Percentiles rank a stretch among this genome's conserved stretches.
phyloP scores from a whole-genome alignment of 2,113 vertebrate species.

The Hymenochirus boettgeri region DNA sequence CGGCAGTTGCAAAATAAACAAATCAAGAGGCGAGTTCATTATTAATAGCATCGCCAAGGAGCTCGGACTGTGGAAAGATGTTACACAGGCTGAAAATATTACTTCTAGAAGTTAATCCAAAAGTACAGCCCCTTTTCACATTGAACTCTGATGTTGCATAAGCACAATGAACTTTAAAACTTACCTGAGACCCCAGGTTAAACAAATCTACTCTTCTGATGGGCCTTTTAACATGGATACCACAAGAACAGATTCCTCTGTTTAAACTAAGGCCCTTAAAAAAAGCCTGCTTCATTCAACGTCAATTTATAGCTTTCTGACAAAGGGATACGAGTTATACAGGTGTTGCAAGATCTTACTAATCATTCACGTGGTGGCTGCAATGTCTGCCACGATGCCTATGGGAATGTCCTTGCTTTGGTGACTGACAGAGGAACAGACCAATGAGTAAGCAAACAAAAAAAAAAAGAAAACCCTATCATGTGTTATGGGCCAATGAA shows the following conservation, averaged over 20 bases:
- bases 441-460: conserved; percentile 1
- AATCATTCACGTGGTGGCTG: conserved; percentile 32
- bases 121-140: neutral
- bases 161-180: neutral
- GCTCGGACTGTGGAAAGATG: too few relatives aligned
- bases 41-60: too few relatives aligned
- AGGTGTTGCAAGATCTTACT: neutral
- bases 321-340: conserved; percentile 15
- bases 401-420: conserved; percentile 19
- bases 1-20: too few relatives aligned
- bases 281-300: neutral
- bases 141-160: neutral
- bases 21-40: too few relatives aligned
- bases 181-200: conserved; percentile 13
- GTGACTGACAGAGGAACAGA: neutral
- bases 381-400: neutral
- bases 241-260: neutral
- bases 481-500: too few relatives aligned
- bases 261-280: too few relatives aligned
- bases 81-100: too few relatives aligned
- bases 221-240: neutral
- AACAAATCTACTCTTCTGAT: neutral
- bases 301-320: conserved; percentile 16
- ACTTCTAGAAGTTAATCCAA: too few relatives aligned
- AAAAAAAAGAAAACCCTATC: neutral